Evolutionary conservation across 2,797 vertebrate species (phyloP).

Genomic region (Enteromius radiatus): DNA sequence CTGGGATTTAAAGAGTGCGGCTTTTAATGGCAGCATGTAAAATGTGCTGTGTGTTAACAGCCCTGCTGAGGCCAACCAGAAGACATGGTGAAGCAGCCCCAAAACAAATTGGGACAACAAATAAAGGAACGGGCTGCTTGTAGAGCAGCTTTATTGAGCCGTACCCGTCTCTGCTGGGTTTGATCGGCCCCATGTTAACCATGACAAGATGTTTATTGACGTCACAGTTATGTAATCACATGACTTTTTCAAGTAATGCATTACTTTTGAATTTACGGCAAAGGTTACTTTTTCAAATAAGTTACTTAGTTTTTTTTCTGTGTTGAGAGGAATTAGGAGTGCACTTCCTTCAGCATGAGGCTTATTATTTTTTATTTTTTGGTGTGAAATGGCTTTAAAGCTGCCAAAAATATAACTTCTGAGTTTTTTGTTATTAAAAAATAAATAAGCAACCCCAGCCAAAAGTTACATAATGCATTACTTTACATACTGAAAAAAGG

Average conservation of each 20-base stretch:
- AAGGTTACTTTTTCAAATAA: neutral
- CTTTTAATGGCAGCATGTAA: conserved; percentile 82
- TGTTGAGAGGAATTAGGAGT: neutral
- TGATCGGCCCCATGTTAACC: conserved; percentile 59
- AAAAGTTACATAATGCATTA: neutral
- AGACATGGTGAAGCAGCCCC: conserved; percentile 72
- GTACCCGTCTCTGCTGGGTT: conserved; percentile 58
- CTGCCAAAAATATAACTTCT: neutral
- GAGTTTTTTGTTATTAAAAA: neutral
- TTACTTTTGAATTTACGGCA: neutral
- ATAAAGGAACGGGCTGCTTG: conserved; percentile 65
- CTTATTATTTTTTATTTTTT: neutral
- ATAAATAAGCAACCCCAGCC: neutral
- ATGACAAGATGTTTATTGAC: conserved; percentile 34
- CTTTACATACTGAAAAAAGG: too few species aligned
- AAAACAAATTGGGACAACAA: conserved; percentile 79
- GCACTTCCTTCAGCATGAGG: neutral
- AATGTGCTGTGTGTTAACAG: conserved; percentile 81
- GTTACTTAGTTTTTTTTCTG: neutral
- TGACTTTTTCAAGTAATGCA: neutral
- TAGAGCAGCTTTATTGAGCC: conserved; percentile 62
- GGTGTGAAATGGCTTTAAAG: neutral
- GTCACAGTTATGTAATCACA: conserved; percentile 5
- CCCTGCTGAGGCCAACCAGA: conserved; percentile 76
- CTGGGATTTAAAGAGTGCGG: conserved; percentile 74